phyloP scores from a whole-genome alignment of 2,888 invertebrate species.

The Pollenia amentaria region DNA sequence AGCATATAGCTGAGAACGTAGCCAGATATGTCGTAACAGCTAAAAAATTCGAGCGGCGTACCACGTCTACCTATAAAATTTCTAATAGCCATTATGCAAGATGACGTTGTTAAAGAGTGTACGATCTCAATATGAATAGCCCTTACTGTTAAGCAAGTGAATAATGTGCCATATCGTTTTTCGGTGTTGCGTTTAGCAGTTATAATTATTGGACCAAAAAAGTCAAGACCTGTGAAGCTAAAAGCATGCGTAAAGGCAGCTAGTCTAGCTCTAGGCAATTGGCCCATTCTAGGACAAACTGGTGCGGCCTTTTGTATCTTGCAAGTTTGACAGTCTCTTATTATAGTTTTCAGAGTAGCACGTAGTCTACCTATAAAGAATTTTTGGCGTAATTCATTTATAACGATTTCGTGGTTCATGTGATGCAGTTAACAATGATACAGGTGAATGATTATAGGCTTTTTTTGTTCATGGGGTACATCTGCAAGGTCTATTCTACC shows the following conservation, averaged over 20 bases:
- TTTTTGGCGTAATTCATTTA: slow-evolving; percentile 40
- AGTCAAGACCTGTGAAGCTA: slow-evolving; percentile 62
- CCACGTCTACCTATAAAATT: slow-evolving; percentile 52
- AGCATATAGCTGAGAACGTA: slow-evolving; percentile 33
- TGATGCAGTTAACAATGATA: slow-evolving; percentile 33
- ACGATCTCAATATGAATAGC: slow-evolving; percentile 53
- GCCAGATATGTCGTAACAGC: slow-evolving; percentile 55
- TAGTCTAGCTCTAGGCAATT: slow-evolving; percentile 31
- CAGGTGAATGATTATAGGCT: slow-evolving; percentile 17
- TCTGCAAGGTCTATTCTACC: slow-evolving; percentile 21
- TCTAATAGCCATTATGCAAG: slow-evolving; percentile 47
- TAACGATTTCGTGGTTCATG: slow-evolving; percentile 46
- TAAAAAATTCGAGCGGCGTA: slow-evolving; percentile 38
- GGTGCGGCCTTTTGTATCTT: slow-evolving; percentile 61
- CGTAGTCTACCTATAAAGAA: slow-evolving; percentile 25
- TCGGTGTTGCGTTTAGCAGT: slow-evolving; percentile 45
- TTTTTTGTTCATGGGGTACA: slow-evolving; percentile 4
- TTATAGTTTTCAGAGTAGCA: slow-evolving; percentile 51
- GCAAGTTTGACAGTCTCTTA: slow-evolving; percentile 57
- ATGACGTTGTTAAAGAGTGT: slow-evolving; percentile 36
- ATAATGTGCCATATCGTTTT: slow-evolving; percentile 41
- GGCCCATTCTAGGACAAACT: slow-evolving; percentile 55
- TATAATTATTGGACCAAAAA: slow-evolving; percentile 59
- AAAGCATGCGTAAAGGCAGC: slow-evolving; percentile 53
- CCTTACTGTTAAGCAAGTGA: slow-evolving; percentile 48